Evolutionary conservation across 2,797 vertebrate genomes (phyloP), one percentile per base, ranked within the genome.

Genomic region (Lepus townsendii): DNA sequence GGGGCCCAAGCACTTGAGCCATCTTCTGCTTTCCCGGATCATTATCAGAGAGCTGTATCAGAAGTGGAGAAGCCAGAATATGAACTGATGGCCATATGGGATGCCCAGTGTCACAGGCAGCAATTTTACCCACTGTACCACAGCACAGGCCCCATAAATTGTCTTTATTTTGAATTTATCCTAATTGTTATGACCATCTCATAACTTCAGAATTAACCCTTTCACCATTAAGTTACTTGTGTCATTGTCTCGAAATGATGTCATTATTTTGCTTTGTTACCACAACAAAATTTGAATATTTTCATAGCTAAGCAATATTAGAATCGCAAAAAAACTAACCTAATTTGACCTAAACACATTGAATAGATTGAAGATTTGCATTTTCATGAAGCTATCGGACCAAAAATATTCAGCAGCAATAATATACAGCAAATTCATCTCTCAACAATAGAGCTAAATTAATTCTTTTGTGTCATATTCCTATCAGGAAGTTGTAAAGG

Each of bases 361-460:
- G 2, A 73, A 85, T n/a, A 89, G 60, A 96, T 88, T 88, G 90
- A 96, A 91, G 83, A 86, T 88, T 93, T 72, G 79, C 68, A 4
- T 78, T 96, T 97, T 93, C 95, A 88, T 69, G 60, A 84, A 94
- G 50, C 86, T 68, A 0, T 83, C 82, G 88, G 96, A 95, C 65
- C 80, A 94, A 92, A 95, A 78, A 57, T 72, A 73, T 66, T 62
- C 88, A 57, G 52, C 79, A 96, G 77, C 3, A 5, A 0, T 82
- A 92, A 77, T 92, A 83, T 69, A 5, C 30, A 63, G 78, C 3
- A 0, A n/a, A 86, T n/a, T 19, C 68, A 1, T 72, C 8, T 91
- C 26, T 14, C 63, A 82, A 1, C n/a, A 38, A 83, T 62, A 62
- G n/a, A 92, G 26, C 50, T 80, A 95, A 94, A 82, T 95, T 22